These are phyloP conservation scores for Callipepla californica DNA, from an alignment of 2,113 vertebrate species.

Conservation along the genomic window DNA sequence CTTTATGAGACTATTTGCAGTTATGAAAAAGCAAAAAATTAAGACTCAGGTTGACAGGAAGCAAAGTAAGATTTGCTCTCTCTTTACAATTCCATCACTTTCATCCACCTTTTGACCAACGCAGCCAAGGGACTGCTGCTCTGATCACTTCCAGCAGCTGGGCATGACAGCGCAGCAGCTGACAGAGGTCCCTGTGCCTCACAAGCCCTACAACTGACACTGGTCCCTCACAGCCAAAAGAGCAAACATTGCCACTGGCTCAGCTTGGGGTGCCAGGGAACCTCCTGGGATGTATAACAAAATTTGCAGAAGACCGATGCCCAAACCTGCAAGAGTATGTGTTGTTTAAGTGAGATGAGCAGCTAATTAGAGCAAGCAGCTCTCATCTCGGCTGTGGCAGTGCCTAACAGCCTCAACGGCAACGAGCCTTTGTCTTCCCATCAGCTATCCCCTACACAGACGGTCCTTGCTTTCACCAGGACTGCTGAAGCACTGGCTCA, in stretches of 20 bases:
- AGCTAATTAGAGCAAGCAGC: not conserved
- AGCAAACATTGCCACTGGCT: not conserved
- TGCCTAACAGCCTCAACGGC: not conserved
- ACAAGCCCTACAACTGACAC: not conserved
- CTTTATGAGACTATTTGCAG: not conserved
- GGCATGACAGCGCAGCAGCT: slow-evolving; percentile 12
- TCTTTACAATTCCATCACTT: slow-evolving; percentile 52
- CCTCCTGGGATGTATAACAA: not conserved
- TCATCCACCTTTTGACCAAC: slow-evolving; percentile 55
- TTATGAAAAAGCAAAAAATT: slow-evolving; percentile 19
- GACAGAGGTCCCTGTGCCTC: not conserved
- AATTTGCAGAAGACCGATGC: not conserved
- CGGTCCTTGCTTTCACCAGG: not conserved
- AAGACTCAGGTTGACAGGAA: slow-evolving; percentile 26
- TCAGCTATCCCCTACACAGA: not conserved
- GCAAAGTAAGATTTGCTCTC: slow-evolving; percentile 25
- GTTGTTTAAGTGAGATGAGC: not conserved
- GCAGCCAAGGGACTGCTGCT: slow-evolving; percentile 37
- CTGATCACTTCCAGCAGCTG: slow-evolving; percentile 30
- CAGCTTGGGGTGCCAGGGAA: not conserved
- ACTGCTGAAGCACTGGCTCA: not conserved
- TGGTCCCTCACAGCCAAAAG: not conserved
- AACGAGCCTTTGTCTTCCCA: not conserved
- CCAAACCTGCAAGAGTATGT: not conserved
- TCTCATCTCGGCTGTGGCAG: not conserved